phyloP scores from a whole-genome alignment of 2,113 vertebrate genomes.

The Ochotona curzoniae region DNA sequence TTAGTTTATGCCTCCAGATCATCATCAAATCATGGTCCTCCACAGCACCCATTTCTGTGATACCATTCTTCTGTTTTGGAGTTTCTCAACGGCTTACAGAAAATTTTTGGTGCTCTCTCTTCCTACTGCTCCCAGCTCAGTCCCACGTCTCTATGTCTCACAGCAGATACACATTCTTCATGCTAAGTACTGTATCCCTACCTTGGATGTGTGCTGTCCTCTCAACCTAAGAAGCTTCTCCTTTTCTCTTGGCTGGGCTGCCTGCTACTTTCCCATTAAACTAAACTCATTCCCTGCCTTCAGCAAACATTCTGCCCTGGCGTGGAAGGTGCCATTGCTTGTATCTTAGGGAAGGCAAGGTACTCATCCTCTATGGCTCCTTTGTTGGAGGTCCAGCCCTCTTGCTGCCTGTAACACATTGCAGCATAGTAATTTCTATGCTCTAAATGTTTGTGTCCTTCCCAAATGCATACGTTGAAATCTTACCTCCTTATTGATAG shows the following conservation, averaged over 20 bases:
- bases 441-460: not conserved
- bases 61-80: not conserved
- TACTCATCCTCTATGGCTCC: not conserved
- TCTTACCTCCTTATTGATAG: not conserved
- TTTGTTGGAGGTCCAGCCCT: not conserved
- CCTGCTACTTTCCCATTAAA: not conserved
- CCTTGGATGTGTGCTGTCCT: not conserved
- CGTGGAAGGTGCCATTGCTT: too few species aligned
- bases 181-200: not conserved
- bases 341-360: not conserved
- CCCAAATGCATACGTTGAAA: not conserved
- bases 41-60: not conserved
- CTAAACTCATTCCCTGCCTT: not conserved
- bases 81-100: not conserved
- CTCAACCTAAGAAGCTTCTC: not conserved
- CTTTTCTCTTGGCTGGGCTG: not conserved
- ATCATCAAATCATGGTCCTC: not conserved
- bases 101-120: not conserved
- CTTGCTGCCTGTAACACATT: not conserved
- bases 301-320: not conserved
- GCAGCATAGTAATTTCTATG: not conserved
- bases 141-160: fast-evolving
- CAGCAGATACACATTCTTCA: not conserved
- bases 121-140: not conserved
- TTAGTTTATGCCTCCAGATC: slow-evolving; percentile 9